phyloP scores from a whole-genome alignment of 2,888 invertebrate species.

The Tetheella fluctuosa region DNA sequence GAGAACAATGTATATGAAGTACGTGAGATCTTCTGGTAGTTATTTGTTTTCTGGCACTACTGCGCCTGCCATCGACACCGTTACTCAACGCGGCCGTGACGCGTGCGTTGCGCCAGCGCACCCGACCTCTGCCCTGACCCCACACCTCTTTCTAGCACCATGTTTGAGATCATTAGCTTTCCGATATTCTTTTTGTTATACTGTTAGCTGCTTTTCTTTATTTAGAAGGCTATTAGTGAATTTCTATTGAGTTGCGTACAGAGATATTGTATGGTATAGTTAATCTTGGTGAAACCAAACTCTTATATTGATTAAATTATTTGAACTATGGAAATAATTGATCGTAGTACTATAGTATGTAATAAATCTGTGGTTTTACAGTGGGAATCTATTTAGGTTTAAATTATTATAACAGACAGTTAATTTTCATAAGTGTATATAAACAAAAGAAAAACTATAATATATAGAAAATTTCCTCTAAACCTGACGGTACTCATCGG shows the following conservation, averaged over 20 bases:
- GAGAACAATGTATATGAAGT: not conserved
- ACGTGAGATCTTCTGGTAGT: not conserved
- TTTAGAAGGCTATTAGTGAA: not conserved
- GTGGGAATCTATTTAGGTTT: too few relatives aligned
- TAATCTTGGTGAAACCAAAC: too few relatives aligned
- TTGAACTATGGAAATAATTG: too few relatives aligned
- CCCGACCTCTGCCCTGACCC: constrained; percentile 36
- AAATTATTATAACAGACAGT: too few relatives aligned
- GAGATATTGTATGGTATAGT: too few relatives aligned
- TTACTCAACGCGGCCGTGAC: constrained; percentile 19
- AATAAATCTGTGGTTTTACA: too few relatives aligned
- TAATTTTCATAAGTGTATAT: too few relatives aligned
- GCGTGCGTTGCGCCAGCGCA: constrained; percentile 37
- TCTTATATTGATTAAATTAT: too few relatives aligned
- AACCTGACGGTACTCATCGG: too few relatives aligned
- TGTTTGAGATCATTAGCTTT: constrained; percentile 6
- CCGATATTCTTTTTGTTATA: not conserved
- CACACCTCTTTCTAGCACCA: not conserved
- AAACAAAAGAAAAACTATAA: too few relatives aligned
- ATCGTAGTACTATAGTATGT: too few relatives aligned
- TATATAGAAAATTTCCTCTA: too few relatives aligned
- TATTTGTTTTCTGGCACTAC: not conserved
- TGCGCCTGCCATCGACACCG: not conserved
- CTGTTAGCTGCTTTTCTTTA: not conserved
- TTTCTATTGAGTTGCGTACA: not conserved